Base-by-base conservation (phyloP, 1,140 invertebrate genomes). In the Drosophila nigromelanica region DNA sequence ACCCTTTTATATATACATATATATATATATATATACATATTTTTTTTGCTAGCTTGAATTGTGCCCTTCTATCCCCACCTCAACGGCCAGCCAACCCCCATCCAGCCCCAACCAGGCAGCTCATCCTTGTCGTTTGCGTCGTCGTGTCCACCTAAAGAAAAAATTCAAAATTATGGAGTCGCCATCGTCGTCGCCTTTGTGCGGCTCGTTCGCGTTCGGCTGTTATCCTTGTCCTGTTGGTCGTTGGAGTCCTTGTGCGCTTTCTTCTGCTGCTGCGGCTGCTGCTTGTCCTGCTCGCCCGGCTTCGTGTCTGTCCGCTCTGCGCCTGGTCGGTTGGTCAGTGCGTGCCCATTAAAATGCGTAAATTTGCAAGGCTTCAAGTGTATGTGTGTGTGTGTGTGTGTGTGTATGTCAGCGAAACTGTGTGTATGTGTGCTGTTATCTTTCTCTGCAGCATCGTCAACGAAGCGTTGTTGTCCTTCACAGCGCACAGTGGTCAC, bases 91-190 rank as follows among this genome's bases (percentile, higher is more conserved):
- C 42, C 15, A 27, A 42, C 27, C n/a, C 30, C 4, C 33, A 8
- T n/a, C 14, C 24, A 24, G 4, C 42, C 18, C 21, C 6, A 5
- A 7, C 56, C 39, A 33, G 12, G 76, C 47, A 83, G 68, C 48
- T 64, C 81, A 73, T 78, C 50, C n/a, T 39, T 54, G 69, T 55
- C 61, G 21, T 27, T 58, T 67, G 37, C 37, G 48, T 39, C 58
- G 21, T 55, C 14, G 51, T 55, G 42, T 78, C 52, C 60, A 60
- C 45, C 59, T 67, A 61, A 40, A 56, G 56, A 73, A 83, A 80
- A 72, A 87, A 78, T 77, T 87, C 75, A 76, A 86, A 86, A 86
- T 82, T 86, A 87, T 86, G 75, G 83, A 80, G 69, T 70, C 54
- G 74, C 43, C 27, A n/a, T 47, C 18, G 40, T 18, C 30, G 39